These are phyloP conservation scores for Salticus scenicus DNA, from an alignment of 2,888 invertebrate genomes.

Conservation along the genomic window DNA sequence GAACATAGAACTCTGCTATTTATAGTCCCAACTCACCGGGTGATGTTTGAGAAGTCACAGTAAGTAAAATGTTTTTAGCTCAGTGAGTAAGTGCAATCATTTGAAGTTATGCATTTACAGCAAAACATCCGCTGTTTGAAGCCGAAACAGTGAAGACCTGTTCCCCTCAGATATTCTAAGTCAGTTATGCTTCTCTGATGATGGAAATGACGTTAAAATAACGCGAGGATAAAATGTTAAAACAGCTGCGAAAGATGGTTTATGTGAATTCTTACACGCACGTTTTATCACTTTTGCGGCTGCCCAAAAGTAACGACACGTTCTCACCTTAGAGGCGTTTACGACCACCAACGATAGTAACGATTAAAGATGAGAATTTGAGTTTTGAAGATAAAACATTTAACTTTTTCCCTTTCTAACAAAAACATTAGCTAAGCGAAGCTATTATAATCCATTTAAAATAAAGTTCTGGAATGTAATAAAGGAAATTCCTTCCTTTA, in stretches of 20 bases:
- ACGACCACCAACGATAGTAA: not conserved
- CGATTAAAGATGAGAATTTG: too few species aligned
- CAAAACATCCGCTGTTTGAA: not conserved
- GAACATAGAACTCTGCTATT: not conserved
- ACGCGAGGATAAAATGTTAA: not conserved
- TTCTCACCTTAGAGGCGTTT: not conserved
- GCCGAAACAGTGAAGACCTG: constrained; percentile 36
- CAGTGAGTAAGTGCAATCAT: constrained; percentile 10
- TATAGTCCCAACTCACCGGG: not conserved
- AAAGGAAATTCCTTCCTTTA: too few species aligned
- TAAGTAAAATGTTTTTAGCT: constrained; percentile 26
- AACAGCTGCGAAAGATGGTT: not conserved
- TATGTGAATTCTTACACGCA: not conserved
- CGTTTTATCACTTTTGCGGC: not conserved
- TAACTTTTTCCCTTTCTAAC: too few species aligned
- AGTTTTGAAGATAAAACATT: too few species aligned
- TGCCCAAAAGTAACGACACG: not conserved
- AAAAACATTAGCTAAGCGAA: too few species aligned
- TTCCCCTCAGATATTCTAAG: not conserved
- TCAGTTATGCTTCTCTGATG: not conserved
- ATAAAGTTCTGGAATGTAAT: too few species aligned
- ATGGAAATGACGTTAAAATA: not conserved
- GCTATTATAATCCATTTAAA: too few species aligned
- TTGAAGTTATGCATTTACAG: not conserved
- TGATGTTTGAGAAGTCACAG: not conserved